Evolutionary conservation across 2,113 vertebrate genomes (phyloP), one percentile per base, ranked within the genome.

Genomic region (Perca flavescens): DNA sequence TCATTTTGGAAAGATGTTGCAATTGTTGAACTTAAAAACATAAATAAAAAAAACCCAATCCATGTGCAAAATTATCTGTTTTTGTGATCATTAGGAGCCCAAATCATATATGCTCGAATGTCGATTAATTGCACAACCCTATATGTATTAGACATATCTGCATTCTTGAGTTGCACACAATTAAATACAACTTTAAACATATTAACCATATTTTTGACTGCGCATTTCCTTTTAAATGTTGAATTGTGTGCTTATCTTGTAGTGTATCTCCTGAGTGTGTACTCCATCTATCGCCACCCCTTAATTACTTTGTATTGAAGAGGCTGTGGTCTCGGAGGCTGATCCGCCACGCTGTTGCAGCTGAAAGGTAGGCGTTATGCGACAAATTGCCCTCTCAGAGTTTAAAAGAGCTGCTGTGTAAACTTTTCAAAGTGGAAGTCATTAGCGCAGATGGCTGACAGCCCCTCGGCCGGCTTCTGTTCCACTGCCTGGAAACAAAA

Each of bases 351-450:
- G 12, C 34, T 9, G 65, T 65, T 47, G n/a, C 73, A 80, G 84
- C n/a, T 87, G 83, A 90, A 83, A 82, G 46, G 46, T 34, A 72
- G 36, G 69, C 75, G 69, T 57, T 47, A 56, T 16, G 17, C 56
- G 54, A 86, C 70, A 91, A 90, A 92, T 79, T 66, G 50, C 68
- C 25, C 66, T 75, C 61, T 83, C 53, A 6, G 6, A 71, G 46
- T 54, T 16, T 75, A 71, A 67, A 77, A 25, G 57, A 86, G 31
- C 25, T 15, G 34, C 73, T 80, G 22, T 82, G 71, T 84, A n/a
- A 85, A 77, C 22, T 6, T 62, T 36, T 83, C 46, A 72, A 81
- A 47, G 85, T 76, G 69, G 81, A 85, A 84, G 77, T 34, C 71
- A 54, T 90, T 65, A 77, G 22, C 19, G 36, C 57, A 62, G 31